Base-by-base conservation (phyloP, 2,888 invertebrate species). In the Heliconius aoede region DNA sequence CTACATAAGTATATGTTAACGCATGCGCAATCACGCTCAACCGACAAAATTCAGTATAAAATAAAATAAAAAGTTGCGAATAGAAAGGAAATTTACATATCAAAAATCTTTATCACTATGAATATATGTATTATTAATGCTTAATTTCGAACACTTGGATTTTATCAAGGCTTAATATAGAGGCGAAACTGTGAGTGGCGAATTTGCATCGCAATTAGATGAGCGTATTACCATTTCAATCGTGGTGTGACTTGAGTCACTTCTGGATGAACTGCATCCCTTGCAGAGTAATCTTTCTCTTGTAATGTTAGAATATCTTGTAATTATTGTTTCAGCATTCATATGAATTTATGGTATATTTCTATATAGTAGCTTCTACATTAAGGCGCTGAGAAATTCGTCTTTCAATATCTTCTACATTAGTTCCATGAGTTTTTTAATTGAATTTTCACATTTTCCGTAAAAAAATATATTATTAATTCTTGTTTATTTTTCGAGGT, bases 201-300 rank as follows among this genome's bases (percentile, higher is more conserved):
- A 69, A 69, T 55, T 55, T 69, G 55, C 55, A 69, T 69, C n/a
- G 69, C 69, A 69, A 69, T 55, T 55, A 69, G 55, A 30, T 55
- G 24, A 55, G 69, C 28, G 30, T 69, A 69, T 69, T 55, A 69
- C 69, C 55, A 69, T 55, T 55, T 69, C 55, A 69, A 69, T 55
- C 69, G 69, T 32, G 69, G 55, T 55, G 51, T 32, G 69, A n/a
- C 69, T 69, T n/a, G 69, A 24, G 69, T 55, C n/a, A 69, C 69
- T 51, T 55, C 55, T 55, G 55, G 55, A 55, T 51, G 69, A 69
- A 51, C 30, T 30, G 30, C 26, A 13, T 68, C 36, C 30, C 36
- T 32, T 24, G 55, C 32, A 65, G 7, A 68, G 68, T 68, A n/a
- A 30, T 51, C 28, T 68, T 68, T 51, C 30, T 46, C 28, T 30